Conservation (phyloP, 2,888 invertebrate species). For the Nymphalis polychloros region DNA sequence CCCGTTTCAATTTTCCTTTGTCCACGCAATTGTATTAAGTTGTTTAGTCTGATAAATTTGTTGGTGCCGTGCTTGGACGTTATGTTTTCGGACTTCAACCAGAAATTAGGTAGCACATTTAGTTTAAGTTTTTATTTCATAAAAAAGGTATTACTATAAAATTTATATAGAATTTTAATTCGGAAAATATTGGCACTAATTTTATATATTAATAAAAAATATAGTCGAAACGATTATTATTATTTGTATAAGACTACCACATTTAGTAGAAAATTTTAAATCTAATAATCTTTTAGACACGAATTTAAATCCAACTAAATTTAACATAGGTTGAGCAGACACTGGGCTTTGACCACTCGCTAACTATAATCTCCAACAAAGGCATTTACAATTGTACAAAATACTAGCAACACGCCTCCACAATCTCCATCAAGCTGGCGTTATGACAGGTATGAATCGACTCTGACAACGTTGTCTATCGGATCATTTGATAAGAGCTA, state of each 20-base stretch:
- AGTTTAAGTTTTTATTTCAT: slow-evolving; percentile 14
- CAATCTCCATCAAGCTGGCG: slow-evolving; percentile 62
- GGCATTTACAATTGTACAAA: slow-evolving; percentile 49
- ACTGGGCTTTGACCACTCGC: slow-evolving; percentile 42
- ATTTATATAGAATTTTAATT: too few relatives aligned
- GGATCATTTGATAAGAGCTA: slow-evolving; percentile 30
- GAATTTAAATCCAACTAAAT: slow-evolving; percentile 32
- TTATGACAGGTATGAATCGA: slow-evolving; percentile 64
- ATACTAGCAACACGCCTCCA: slow-evolving; percentile 57
- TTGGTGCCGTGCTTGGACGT: slow-evolving; percentile 37
- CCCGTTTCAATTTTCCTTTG: slow-evolving; percentile 73
- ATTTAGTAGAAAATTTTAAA: background rate
- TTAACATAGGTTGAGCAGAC: slow-evolving; percentile 20
- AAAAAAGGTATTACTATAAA: background rate
- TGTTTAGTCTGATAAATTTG: slow-evolving; percentile 57
- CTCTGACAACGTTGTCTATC: slow-evolving; percentile 44
- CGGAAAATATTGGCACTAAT: too few relatives aligned
- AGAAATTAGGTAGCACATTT: slow-evolving; percentile 27
- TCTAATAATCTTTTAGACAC: background rate
- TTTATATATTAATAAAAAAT: too few relatives aligned
- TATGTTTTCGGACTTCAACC: slow-evolving; percentile 28
- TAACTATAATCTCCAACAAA: slow-evolving; percentile 57
- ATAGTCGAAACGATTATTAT: background rate
- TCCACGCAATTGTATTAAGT: slow-evolving; percentile 63
- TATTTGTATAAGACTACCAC: background rate